Conservation (phyloP, 2,888 invertebrate genomes). For the Chymomyza amoena region DNA sequence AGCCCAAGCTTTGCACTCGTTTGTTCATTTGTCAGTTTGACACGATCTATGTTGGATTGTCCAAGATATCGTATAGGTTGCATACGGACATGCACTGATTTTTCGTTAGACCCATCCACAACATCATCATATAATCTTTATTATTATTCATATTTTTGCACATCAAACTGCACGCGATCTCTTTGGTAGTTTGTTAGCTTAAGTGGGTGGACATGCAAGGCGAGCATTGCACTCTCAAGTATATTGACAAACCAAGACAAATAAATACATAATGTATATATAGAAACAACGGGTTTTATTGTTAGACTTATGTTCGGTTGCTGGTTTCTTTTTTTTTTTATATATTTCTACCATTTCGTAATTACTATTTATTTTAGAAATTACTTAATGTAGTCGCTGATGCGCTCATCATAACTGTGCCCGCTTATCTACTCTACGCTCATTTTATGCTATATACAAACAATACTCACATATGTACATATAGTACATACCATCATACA, state of each 20-base stretch:
- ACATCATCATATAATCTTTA: conserved; percentile 26
- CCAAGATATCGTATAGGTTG: too few relatives aligned
- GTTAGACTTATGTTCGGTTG: conserved; percentile 16
- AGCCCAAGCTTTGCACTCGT: too few relatives aligned
- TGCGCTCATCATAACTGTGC: conserved; percentile 1
- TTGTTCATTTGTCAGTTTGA: too few relatives aligned
- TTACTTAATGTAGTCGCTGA: conserved; percentile 40
- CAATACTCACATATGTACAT: neutral
- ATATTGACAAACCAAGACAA: neutral
- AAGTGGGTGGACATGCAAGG: too few relatives aligned
- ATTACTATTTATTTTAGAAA: conserved; percentile 36
- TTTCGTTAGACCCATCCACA: too few relatives aligned
- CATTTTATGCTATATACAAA: neutral
- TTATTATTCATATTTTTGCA: conserved; percentile 20
- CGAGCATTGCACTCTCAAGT: too few relatives aligned
- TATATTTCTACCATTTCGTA: conserved; percentile 17
- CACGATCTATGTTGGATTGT: too few relatives aligned
- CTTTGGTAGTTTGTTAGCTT: too few relatives aligned
- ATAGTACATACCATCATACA: too few relatives aligned
- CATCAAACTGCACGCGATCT: too few relatives aligned
- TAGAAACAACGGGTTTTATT: neutral
- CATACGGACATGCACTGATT: too few relatives aligned
- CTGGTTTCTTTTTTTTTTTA: conserved; percentile 6
- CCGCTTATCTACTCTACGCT: conserved; percentile 2
- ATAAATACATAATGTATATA: conserved; percentile 30